phyloP scores from a whole-genome alignment of 2,797 vertebrate species.

The Semotilus atromaculatus region DNA sequence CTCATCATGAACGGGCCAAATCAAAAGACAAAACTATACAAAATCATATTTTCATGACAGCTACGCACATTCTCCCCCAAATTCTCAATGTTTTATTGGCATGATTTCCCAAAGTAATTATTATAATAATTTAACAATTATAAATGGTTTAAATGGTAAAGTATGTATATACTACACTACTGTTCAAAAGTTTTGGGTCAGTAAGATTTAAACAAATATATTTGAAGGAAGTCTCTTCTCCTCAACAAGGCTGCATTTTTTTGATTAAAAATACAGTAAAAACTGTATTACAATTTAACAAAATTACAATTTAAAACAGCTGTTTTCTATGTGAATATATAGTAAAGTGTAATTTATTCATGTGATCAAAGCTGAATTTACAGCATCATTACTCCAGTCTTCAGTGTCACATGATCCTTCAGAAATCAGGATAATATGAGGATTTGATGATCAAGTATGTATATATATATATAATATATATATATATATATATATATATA shows the following conservation, averaged over 20 bases:
- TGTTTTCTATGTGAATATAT: too few relatives aligned
- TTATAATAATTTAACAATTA: not conserved
- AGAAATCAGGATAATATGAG: not conserved
- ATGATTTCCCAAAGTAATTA: too few relatives aligned
- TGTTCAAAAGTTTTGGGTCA: not conserved
- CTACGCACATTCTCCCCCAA: not conserved
- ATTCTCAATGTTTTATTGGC: too few relatives aligned
- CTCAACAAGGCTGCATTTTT: not conserved
- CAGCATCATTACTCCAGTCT: too few relatives aligned
- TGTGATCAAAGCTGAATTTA: not conserved
- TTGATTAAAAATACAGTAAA: not conserved
- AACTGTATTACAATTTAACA: not conserved
- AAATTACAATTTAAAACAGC: not conserved
- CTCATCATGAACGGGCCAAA: not conserved
- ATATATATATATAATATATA: too few relatives aligned
- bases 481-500: too few relatives aligned
- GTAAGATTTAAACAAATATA: not conserved
- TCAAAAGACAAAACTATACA: not conserved
- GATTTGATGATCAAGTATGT: not conserved
- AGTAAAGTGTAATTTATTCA: not conserved
- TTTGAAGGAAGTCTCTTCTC: too few relatives aligned
- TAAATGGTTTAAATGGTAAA: not conserved
- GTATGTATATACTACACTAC: too few relatives aligned
- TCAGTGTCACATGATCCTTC: too few relatives aligned
- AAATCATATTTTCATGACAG: not conserved